phyloP scores from a whole-genome alignment of 2,113 vertebrate genomes.

The Hyla sarda region DNA sequence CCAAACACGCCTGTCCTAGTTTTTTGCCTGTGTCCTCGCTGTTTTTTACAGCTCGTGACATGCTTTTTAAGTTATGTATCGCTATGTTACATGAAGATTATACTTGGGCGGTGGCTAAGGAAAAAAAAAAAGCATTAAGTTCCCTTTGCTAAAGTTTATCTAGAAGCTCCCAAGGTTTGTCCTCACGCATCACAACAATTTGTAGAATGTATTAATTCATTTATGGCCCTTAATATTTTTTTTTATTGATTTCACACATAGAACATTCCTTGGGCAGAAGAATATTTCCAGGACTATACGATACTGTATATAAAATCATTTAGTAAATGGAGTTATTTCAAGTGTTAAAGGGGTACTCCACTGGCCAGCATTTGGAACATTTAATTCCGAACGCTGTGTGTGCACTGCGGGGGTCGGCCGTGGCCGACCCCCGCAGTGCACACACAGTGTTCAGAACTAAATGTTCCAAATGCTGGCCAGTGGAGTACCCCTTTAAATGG shows the following conservation, averaged over 20 bases:
- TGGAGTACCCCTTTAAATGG: no score
- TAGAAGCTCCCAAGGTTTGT: neutral
- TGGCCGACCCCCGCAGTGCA: no score
- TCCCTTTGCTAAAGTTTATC: conserved; percentile 15
- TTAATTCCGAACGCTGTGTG: no score
- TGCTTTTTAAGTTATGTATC: neutral
- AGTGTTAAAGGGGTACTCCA: no score
- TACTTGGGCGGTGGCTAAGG: neutral
- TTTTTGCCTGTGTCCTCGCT: conserved; percentile 26
- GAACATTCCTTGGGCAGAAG: neutral
- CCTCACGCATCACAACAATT: neutral
- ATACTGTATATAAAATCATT: no score
- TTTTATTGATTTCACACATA: neutral
- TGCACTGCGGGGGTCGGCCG: no score
- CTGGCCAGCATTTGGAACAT: no score
- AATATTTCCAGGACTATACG: neutral
- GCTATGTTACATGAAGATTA: conserved; percentile 14
- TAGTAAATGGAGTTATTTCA: no score
- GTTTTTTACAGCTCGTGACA: conserved; percentile 44
- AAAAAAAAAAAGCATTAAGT: neutral
- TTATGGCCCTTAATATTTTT: neutral
- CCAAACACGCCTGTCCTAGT: conserved; percentile 43
- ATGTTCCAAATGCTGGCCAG: no score
- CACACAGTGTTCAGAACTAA: no score
- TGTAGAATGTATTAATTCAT: neutral